Percentiles rank a stretch among this genome's conserved stretches.
Conservation (phyloP, 2,888 invertebrate species). For the Smittia sp. region DNA sequence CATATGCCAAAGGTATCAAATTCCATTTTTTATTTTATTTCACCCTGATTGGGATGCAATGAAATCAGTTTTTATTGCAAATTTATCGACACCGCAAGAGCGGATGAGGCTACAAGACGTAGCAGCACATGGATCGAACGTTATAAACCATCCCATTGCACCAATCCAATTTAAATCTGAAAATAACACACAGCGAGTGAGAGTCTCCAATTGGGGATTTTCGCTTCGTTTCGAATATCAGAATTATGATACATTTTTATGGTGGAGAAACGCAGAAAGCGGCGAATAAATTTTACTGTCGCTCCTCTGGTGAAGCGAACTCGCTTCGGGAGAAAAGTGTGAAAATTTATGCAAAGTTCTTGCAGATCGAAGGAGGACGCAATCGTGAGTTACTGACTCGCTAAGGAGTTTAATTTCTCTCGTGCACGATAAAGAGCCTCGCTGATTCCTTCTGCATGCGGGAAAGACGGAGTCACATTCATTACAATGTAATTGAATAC, state of each 20-base stretch:
- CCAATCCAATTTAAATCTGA: conserved; percentile 40
- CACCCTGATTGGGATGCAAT: conserved; percentile 35
- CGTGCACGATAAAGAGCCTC: neutral
- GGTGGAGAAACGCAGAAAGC: conserved; percentile 27
- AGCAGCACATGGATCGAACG: conserved; percentile 1
- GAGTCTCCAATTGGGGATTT: conserved; percentile 38
- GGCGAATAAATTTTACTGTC: conserved; percentile 38
- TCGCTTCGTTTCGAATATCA: conserved; percentile 28
- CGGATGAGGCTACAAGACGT: neutral
- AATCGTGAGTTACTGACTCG: neutral
- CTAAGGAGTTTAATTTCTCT: conserved; percentile 15
- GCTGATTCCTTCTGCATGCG: neutral
- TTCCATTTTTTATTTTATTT: conserved; percentile 15
- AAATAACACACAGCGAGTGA: conserved; percentile 15
- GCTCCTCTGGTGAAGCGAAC: neutral
- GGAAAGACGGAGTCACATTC: conserved; percentile 22
- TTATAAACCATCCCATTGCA: conserved; percentile 23
- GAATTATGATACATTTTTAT: conserved; percentile 36
- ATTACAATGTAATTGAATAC: conserved; percentile 41
- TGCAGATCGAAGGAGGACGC: conserved; percentile 22
- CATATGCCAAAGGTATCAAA: conserved; percentile 38
- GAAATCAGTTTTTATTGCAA: conserved; percentile 41
- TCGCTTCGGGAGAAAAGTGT: conserved; percentile 24
- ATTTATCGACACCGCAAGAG: conserved; percentile 33
- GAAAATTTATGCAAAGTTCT: conserved; percentile 37